phyloP scores from a whole-genome alignment of 1,140 invertebrate species.

The Danaus plexippus region DNA sequence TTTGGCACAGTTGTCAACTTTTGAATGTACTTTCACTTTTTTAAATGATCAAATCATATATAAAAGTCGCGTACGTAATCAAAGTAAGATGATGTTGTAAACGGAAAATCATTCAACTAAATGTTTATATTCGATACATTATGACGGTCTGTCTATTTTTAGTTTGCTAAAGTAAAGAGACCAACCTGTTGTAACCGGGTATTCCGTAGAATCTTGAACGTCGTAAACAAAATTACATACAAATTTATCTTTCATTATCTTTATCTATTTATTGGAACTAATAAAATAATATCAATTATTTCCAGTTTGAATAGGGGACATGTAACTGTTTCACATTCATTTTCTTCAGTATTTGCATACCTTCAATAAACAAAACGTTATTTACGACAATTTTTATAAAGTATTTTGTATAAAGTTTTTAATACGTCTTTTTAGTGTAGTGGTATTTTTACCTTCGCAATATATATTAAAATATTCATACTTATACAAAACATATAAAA shows the following conservation, averaged over 20 bases:
- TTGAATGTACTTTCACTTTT: constrained; percentile 35
- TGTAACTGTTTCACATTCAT: no score
- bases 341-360: no score
- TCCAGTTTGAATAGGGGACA: not conserved
- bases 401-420: no score
- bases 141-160: constrained; percentile 27
- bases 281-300: constrained; percentile 3
- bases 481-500: no score
- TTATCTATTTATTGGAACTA: not conserved
- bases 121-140: constrained; percentile 10
- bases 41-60: constrained; percentile 16
- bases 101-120: constrained; percentile 5
- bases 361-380: no score
- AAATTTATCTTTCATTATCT: constrained; percentile 3
- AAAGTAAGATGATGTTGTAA: constrained; percentile 12
- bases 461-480: no score
- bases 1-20: constrained; percentile 23
- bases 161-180: constrained; percentile 23
- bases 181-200: constrained; percentile 27
- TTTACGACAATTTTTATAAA: no score
- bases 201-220: not conserved
- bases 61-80: constrained; percentile 18
- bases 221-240: not conserved
- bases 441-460: no score
- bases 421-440: no score